Evolutionary conservation across 53 echinoderm and acorn worm species (phyloP).

Genomic region (Glandiceps talaboti): DNA sequence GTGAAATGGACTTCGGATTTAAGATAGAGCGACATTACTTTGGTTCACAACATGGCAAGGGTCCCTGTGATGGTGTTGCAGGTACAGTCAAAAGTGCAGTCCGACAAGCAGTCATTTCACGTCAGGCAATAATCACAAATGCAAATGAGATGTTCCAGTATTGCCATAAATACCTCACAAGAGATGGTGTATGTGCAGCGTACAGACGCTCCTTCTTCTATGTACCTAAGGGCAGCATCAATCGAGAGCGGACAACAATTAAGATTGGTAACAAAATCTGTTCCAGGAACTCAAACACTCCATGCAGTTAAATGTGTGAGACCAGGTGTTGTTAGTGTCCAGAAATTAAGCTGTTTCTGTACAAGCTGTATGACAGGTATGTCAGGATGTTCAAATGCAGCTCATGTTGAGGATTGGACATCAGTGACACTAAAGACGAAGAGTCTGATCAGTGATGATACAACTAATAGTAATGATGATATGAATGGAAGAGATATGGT

Average conservation of each 20-base stretch:
- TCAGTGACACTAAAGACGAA: not conserved
- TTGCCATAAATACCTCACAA: constrained; percentile 6
- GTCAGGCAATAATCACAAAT: constrained; percentile 9
- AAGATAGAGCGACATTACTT: constrained; percentile 4
- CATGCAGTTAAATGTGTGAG: constrained; percentile 9
- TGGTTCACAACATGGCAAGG: constrained; percentile 17
- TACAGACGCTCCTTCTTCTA: constrained; percentile 13
- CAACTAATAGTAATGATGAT: not conserved
- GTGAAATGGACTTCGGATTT: constrained; percentile 3
- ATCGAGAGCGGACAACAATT: constrained; percentile 5
- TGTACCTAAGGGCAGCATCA: not conserved
- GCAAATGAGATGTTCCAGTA: constrained; percentile 36
- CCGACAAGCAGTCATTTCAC: constrained; percentile 9
- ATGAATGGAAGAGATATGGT: not conserved
- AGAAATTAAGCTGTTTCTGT: constrained; percentile 5
- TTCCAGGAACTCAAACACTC: constrained; percentile 2
- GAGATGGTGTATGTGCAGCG: not conserved
- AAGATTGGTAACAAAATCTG: not conserved
- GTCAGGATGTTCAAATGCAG: not conserved
- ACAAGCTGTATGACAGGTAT: not conserved
- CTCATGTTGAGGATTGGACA: not conserved
- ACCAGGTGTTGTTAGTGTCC: constrained; percentile 9
- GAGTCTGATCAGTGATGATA: not conserved
- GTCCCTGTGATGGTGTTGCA: constrained; percentile 19
- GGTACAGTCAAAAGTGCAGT: not conserved